A percentile compares a stretch with the other conserved stretches of the same genome.
Conservation (phyloP, 2,797 vertebrate species). For the Pampus argenteus region DNA sequence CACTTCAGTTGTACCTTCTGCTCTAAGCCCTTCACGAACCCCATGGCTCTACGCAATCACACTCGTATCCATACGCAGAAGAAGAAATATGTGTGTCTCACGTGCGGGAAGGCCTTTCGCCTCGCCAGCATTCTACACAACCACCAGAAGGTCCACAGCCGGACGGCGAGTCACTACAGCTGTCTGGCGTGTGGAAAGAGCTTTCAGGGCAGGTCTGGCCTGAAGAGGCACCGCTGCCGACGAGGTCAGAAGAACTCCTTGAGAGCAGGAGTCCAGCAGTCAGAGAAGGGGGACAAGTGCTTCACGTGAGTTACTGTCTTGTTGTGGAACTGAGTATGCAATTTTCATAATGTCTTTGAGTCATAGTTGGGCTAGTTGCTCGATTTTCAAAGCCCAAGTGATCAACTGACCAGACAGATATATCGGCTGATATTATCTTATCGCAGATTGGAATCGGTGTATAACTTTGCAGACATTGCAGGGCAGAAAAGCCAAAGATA, state of each 20-base stretch:
- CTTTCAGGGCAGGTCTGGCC: slow-evolving; percentile 86
- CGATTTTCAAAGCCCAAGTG: background rate
- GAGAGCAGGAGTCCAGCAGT: slow-evolving; percentile 56
- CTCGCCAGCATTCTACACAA: slow-evolving; percentile 87
- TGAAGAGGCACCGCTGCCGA: slow-evolving; percentile 85
- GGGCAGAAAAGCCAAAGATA: background rate
- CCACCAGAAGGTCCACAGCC: slow-evolving; percentile 87
- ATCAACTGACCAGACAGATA: background rate
- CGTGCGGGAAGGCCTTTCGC: slow-evolving; percentile 88
- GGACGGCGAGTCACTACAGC: slow-evolving; percentile 80
- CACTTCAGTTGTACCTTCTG: slow-evolving; percentile 86
- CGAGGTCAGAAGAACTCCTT: slow-evolving; percentile 53
- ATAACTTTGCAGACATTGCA: background rate
- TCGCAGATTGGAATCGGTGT: background rate
- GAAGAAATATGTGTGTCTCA: slow-evolving; percentile 86
- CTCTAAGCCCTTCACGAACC: slow-evolving; percentile 87
- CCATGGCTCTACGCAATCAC: slow-evolving; percentile 87
- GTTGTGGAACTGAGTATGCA: background rate
- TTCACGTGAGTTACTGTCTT: slow-evolving; percentile 82
- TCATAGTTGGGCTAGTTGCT: background rate
- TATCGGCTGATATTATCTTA: background rate
- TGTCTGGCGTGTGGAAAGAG: slow-evolving; percentile 88
- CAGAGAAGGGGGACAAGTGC: slow-evolving; percentile 80
- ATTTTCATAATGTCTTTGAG: slow-evolving; percentile 6
- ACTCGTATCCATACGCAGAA: slow-evolving; percentile 86